Evolutionary conservation across 2,888 invertebrate species (phyloP).

Genomic region (Dusona sp.): DNA sequence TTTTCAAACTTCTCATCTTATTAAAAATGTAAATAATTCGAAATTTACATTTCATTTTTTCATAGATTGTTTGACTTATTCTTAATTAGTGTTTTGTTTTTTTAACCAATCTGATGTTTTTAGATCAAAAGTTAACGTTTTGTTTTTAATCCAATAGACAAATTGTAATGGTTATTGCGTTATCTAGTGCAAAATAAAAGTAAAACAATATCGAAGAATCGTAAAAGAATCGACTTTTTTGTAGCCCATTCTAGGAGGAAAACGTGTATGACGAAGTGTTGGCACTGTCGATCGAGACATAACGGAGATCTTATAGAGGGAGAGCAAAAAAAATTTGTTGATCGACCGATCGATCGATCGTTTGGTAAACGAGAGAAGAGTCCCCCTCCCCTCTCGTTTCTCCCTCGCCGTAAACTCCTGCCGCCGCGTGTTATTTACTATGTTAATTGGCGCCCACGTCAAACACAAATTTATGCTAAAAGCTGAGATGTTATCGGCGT

Average conservation of each 20-base stretch:
- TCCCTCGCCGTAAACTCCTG: constrained; percentile 50
- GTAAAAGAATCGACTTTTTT: not conserved
- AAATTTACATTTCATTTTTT: too few species aligned
- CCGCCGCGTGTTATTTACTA: constrained; percentile 79
- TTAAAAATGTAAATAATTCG: too few species aligned
- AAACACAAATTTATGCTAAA: constrained; percentile 83
- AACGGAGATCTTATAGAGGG: not conserved
- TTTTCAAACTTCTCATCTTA: not conserved
- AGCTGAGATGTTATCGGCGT: constrained; percentile 79
- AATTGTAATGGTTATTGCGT: too few species aligned
- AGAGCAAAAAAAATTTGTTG: constrained; percentile 19
- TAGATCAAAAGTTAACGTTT: too few species aligned
- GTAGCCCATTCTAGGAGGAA: not conserved
- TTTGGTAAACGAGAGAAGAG: constrained; percentile 46
- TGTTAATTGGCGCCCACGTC: constrained; percentile 82
- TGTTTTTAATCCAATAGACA: too few species aligned
- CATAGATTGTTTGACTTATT: too few species aligned
- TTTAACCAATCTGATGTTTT: too few species aligned
- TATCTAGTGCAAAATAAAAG: too few species aligned
- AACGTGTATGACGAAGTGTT: not conserved
- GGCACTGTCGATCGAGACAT: constrained; percentile 40
- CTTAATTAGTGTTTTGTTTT: too few species aligned
- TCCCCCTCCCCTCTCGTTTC: constrained; percentile 32
- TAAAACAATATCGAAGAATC: too few species aligned
- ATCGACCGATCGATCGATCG: constrained; percentile 55